Base-by-base conservation (phyloP, 30 jellyfish, hydroid and myxozoan genomes). In the Pseudorhiza aurosa region DNA sequence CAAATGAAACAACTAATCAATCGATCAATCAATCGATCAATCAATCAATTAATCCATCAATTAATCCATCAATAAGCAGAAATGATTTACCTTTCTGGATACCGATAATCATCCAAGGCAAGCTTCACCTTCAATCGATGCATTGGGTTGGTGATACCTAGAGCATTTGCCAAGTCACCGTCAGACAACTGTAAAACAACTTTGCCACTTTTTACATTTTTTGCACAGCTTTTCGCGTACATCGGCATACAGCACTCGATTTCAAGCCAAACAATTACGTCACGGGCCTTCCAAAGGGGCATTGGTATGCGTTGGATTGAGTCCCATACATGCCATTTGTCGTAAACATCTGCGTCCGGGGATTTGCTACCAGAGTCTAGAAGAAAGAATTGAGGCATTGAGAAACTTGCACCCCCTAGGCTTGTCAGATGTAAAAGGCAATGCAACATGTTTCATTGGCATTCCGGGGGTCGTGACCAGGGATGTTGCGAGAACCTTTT, bases 201-300 rank as follows among this genome's bases (percentile, higher is more conserved):
- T 55, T 68, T 75, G 36, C 96, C 96, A 35, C 84, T 86, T 31
- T 75, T 74, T 22, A 86, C 58, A 51, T 86, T 72, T 42, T 86
- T 75, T 3, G 88, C 59, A 47, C 96, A 86, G 14, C 42, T 65
- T 29, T 86, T 63, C 30, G 82, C 68, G 71, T 86, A 86, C 87
- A 75, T 75, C 51, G 85, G 86, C 96, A 86, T 75, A 56, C 96
- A 86, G 72, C 96, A 86, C 57, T 86, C 96, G 39, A 86, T 53
- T 58, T 86, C 91, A 28, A 86, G 82, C 96, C 96, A 86, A 22
- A 75, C 91, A 33, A 75, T 43, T 19, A 86, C 91, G 51, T 86
- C 96, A 51, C 88, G 89, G 25, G 96, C 90, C 58, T 75, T 86
- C 96, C 96, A 86, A n/a, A 71, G 77, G 40, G 85, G 83, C 91